Percentiles rank a stretch among this genome's conserved stretches.
Conservation (phyloP, 2,888 invertebrate genomes). For the Crocallis elinguaria region DNA sequence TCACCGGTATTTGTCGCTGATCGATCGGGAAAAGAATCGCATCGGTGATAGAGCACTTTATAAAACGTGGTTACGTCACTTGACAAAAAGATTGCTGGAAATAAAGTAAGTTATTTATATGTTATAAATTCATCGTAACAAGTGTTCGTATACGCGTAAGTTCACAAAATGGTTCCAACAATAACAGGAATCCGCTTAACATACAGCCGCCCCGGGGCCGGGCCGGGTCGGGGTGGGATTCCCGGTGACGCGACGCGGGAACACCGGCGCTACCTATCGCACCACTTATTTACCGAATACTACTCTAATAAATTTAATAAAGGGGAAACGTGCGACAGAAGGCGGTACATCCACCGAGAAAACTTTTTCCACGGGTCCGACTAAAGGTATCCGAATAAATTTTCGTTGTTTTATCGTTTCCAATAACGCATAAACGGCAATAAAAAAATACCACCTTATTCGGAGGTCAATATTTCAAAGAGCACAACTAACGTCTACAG, state of each 20-base stretch:
- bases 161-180: slow-evolving; percentile 64
- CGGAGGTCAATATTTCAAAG: slow-evolving; percentile 61
- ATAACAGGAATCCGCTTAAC: slow-evolving; percentile 69
- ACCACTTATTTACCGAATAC: slow-evolving; percentile 71
- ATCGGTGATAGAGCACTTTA: slow-evolving; percentile 12
- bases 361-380: slow-evolving; percentile 44
- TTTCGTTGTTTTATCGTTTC: slow-evolving; percentile 51
- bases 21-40: slow-evolving; percentile 33
- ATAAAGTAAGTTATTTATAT: slow-evolving; percentile 9
- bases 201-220: slow-evolving; percentile 54
- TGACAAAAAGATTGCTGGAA: not conserved
- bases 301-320: slow-evolving; percentile 78
- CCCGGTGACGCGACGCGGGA: slow-evolving; percentile 65
- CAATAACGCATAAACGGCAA: slow-evolving; percentile 51
- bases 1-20: slow-evolving; percentile 45
- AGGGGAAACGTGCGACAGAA: slow-evolving; percentile 66
- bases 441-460: slow-evolving; percentile 52
- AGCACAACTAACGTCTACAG: slow-evolving; percentile 73
- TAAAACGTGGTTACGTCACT: too few species aligned
- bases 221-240: slow-evolving; percentile 50
- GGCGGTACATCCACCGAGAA: slow-evolving; percentile 48
- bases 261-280: slow-evolving; percentile 59
- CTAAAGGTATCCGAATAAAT: slow-evolving; percentile 41
- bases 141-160: slow-evolving; percentile 47
- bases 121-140: slow-evolving; percentile 32